Conservation (phyloP, 2,888 invertebrate genomes). For the Auanema sp. region DNA sequence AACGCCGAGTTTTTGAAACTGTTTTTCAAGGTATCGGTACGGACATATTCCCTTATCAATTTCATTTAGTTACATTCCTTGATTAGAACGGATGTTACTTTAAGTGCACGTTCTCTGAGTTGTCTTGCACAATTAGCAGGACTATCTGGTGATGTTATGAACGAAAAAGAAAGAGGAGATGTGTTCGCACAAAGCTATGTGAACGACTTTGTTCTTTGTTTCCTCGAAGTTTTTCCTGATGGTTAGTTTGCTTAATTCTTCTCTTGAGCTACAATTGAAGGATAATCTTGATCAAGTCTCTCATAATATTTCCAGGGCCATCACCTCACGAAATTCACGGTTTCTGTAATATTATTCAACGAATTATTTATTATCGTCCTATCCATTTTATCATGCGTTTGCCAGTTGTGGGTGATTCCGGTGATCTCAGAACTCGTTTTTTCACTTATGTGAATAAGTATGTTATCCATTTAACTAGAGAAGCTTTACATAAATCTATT, state of each 20-base stretch:
- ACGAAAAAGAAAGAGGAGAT: conserved; percentile 19
- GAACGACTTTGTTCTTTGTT: conserved; percentile 26
- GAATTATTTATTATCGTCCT: conserved; percentile 72
- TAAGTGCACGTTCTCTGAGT: conserved; percentile 78
- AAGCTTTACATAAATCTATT: conserved; percentile 42
- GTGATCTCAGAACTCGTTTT: conserved; percentile 65
- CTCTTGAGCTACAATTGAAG: conserved; percentile 1
- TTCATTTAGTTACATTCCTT: conserved; percentile 73
- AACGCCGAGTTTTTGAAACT: conserved; percentile 77
- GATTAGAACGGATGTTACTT: conserved; percentile 76
- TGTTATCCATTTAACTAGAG: conserved; percentile 35
- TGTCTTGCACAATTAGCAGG: conserved; percentile 82
- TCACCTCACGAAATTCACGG: conserved; percentile 75
- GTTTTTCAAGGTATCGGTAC: conserved; percentile 74
- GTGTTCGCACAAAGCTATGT: conserved; percentile 27
- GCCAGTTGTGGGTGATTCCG: conserved; percentile 60
- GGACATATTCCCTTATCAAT: background rate
- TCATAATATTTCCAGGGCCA: conserved; percentile 61
- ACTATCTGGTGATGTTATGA: conserved; percentile 70
- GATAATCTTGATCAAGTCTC: background rate
- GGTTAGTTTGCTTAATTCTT: conserved; percentile 14
- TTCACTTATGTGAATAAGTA: conserved; percentile 39
- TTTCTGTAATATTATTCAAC: conserved; percentile 74
- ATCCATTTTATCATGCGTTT: conserved; percentile 68
- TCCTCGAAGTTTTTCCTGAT: conserved; percentile 34